phyloP scores from a whole-genome alignment of 2,888 invertebrate genomes.

The Nymphalis urticae region DNA sequence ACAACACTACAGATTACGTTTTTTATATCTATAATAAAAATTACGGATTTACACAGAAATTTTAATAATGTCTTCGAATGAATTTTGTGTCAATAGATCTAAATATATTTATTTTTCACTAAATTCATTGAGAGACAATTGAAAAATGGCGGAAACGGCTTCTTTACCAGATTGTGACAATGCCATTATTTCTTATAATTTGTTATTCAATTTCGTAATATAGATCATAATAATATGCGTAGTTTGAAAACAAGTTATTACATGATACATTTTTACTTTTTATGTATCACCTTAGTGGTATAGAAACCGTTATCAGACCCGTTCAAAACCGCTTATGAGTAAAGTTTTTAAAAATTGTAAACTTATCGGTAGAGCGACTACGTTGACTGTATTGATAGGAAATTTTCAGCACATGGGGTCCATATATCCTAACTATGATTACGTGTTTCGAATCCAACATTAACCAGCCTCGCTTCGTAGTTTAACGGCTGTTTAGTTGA shows the following conservation, averaged over 20 bases:
- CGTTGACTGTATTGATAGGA: conserved; percentile 5
- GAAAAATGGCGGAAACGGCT: neutral
- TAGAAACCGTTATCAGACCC: neutral
- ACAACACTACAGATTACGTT: conserved; percentile 25
- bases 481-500: too few species aligned
- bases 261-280: neutral
- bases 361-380: conserved; percentile 25
- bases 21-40: conserved; percentile 18
- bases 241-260: neutral
- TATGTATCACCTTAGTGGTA: neutral
- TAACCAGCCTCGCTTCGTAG: too few species aligned
- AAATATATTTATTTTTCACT: neutral
- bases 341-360: conserved; percentile 23
- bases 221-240: neutral
- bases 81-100: conserved; percentile 9
- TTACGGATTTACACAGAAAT: conserved; percentile 15
- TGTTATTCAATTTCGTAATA: neutral
- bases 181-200: neutral
- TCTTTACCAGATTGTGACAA: neutral
- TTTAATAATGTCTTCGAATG: conserved; percentile 6
- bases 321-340: conserved; percentile 1
- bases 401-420: conserved; percentile 28
- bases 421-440: conserved; percentile 1
- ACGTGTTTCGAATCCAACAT: conserved; percentile 8
- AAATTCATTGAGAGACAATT: conserved; percentile 5